A percentile compares a stretch with the other conserved stretches of the same genome.
Conservation (phyloP, 2,113 vertebrate genomes). For the Melanerpes formicivorus region DNA sequence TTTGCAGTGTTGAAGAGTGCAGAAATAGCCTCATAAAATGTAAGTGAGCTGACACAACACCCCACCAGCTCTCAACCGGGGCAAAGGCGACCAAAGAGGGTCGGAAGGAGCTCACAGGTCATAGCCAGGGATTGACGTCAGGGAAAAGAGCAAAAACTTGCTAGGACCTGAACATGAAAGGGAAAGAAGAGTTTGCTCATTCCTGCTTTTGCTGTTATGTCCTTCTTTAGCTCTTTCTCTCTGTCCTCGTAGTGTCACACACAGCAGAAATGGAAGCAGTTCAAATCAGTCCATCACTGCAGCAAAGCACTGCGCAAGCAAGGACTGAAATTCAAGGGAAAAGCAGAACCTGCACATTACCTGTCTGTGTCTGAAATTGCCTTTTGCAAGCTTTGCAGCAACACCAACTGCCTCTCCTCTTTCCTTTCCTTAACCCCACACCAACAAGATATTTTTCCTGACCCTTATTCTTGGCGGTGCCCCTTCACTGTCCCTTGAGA, state of each 20-base stretch:
- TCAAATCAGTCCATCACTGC: not conserved
- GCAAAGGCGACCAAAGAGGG: not conserved
- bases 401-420: not conserved
- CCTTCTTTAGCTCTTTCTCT: not conserved
- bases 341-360: not conserved
- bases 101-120: not conserved
- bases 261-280: not conserved
- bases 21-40: not conserved
- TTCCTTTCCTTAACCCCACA: not conserved
- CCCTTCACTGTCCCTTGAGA: not conserved
- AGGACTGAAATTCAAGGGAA: not conserved
- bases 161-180: not conserved
- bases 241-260: not conserved
- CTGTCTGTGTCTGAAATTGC: not conserved
- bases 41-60: not conserved
- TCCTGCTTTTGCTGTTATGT: not conserved
- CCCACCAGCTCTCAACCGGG: not conserved
- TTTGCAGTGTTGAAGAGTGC: constrained; percentile 5
- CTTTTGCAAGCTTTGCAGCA: not conserved
- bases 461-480: not conserved
- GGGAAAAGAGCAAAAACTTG: not conserved
- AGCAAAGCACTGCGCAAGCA: not conserved
- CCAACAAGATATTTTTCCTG: not conserved
- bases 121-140: not conserved
- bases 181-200: not conserved